Evolutionary conservation across 2,113 vertebrate genomes (phyloP).

Genomic region (Camarhynchus parvulus): DNA sequence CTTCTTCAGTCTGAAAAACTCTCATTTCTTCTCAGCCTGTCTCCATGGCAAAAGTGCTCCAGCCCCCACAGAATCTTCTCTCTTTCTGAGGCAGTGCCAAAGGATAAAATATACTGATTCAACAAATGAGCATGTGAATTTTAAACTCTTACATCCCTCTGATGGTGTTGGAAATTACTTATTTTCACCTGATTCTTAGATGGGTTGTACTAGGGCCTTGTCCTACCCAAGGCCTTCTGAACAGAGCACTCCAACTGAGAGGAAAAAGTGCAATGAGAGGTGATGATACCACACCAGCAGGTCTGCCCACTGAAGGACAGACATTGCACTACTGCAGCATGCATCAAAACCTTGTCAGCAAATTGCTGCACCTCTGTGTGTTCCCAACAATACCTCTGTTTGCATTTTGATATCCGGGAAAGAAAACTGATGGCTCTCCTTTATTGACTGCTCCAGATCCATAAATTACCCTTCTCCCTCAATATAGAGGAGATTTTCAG

Average conservation of each 20-base stretch:
- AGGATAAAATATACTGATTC: background rate
- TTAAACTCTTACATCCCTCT: background rate
- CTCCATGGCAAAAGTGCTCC: background rate
- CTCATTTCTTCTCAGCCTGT: background rate
- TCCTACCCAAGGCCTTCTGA: background rate
- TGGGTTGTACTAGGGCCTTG: background rate
- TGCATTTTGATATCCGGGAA: background rate
- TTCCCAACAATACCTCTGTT: background rate
- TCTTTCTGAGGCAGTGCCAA: background rate
- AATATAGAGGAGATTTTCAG: background rate
- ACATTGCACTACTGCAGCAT: fast-evolving
- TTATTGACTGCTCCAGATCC: background rate
- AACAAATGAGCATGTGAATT: background rate
- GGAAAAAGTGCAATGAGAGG: background rate
- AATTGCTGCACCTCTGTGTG: background rate
- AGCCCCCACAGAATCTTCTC: background rate
- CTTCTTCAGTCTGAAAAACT: background rate
- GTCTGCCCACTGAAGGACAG: background rate
- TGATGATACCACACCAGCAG: fast-evolving
- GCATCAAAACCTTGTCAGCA: background rate
- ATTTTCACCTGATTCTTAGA: background rate
- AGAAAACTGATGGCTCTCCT: background rate
- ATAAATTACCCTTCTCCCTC: background rate
- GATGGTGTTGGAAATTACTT: background rate
- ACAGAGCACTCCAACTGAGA: background rate